These are phyloP conservation scores for Drosophila anceps DNA, from an alignment of 2,888 invertebrate species.

Conservation along the genomic window DNA sequence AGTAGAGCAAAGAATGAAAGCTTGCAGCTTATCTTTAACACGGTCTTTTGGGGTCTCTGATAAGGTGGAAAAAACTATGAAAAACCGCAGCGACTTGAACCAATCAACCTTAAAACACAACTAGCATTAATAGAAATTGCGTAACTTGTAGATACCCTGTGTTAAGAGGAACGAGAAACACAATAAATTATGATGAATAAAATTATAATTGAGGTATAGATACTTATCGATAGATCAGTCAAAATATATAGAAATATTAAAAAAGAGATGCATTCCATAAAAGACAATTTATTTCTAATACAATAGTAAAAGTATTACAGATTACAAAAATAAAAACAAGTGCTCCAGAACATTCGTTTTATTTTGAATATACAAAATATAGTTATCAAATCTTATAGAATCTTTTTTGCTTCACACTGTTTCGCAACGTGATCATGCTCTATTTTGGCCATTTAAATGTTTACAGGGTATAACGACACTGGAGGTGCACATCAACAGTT, in stretches of 20 bases:
- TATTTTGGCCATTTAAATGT: neutral
- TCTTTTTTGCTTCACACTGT: neutral
- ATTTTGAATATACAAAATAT: neutral
- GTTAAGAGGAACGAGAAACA: neutral
- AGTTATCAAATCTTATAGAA: neutral
- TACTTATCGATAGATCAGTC: neutral
- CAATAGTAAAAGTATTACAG: neutral
- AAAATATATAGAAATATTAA: too few species aligned
- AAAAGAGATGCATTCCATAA: too few species aligned
- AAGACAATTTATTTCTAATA: too few species aligned
- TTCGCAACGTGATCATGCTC: neutral
- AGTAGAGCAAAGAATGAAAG: constrained; percentile 63
- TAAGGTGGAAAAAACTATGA: constrained; percentile 40
- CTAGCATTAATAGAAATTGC: too few species aligned
- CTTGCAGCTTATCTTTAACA: constrained; percentile 70
- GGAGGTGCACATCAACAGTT: constrained; percentile 33
- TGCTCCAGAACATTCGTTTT: neutral
- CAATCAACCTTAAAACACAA: constrained; percentile 49
- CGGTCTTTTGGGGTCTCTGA: constrained; percentile 59
- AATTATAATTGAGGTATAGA: neutral
- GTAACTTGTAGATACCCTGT: constrained; percentile 7
- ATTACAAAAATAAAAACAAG: neutral
- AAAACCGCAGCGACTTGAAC: constrained; percentile 31
- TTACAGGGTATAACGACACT: constrained; percentile 7
- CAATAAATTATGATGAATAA: neutral